Base-by-base conservation (phyloP, 2,113 vertebrate genomes). In the Limanda limanda region DNA sequence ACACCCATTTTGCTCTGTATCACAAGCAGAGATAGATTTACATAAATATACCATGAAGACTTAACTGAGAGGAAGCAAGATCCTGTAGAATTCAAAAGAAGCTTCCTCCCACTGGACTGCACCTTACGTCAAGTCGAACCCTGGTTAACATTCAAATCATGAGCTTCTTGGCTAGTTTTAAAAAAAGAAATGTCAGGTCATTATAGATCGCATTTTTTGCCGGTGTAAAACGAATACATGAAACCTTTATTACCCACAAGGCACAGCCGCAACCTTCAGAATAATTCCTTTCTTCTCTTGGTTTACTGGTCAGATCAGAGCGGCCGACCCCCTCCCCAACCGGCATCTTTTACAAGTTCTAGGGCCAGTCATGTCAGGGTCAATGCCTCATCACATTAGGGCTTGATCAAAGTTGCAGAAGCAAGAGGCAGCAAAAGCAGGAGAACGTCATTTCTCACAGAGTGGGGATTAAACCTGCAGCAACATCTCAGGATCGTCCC, bases 241-340 rank as follows among this genome's bases (percentile, higher is more conserved):
- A 95, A 95, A 95, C 88, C 92, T 93, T 95, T 94, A 95, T 95
- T 95, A 95, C 94, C 94, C 94, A 92, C 82, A 93, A 94, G 94
- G 85, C 94, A 84, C 70, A 70, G 72, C 23, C 78, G 72, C 76
- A 83, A 88, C 89, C 89, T 89, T 90, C 87, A 79, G 93, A 94
- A 94, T 93, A 93, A 92, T 91, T 88, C 76, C 52, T 89, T 90
- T 90, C 85, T 93, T 91, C 86, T 79, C 73, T 8, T n/a, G 70
- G 85, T 88, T 92, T 91, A 87, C 84, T 86, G 87, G 88, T 90
- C 86, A 88, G 89, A 94, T 91, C 89, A 91, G 75, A 89, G 9
- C 4, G n/a, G 31, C 66, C 35, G 9, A 7, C 10, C 59, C 55
- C 59, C 11, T 48, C 21, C 40, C 35, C 47, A 17, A 51, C 1